Base-by-base conservation (phyloP, 2,888 invertebrate genomes). In the Lucinisca nassula region DNA sequence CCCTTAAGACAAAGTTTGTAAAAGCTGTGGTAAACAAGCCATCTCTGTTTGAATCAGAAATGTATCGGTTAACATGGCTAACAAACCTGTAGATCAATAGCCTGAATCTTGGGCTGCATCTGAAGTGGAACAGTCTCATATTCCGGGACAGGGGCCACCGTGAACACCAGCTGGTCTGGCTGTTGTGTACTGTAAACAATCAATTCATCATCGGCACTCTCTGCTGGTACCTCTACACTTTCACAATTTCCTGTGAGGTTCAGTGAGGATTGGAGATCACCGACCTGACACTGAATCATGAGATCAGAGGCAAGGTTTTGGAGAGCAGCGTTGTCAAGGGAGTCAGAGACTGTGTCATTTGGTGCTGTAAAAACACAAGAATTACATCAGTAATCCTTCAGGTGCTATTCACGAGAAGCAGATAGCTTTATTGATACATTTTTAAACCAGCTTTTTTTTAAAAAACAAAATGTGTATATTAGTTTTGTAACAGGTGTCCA, bases 211-310 rank as follows among this genome's bases (percentile, higher is more conserved):
- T 45, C 58, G 0, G 83, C 21, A 30, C 84, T 82, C 0, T 35
- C 30, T 21, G 85, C 74, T 0, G 88, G 81, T 27, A 89, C 73
- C 17, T 24, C 17, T 0, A 89, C 85, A 30, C 76, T 55, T n/a
- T 85, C 75, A 58, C 88, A 89, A 4, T 40, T 55, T 30, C 88
- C 85, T 0, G 84, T 79, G 38, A 84, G 37, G 79, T 89, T 89
- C 24, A 89, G 78, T 6, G 79, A 72, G 6, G 32, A 12, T 3
- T 77, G 73, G 0, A 84, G 35, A 37, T 85, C 40, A 6, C 88
- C 82, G 37, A 85, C 89, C 84, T 92, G 92, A 74, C 90, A 91
- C 27, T 88, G 86, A 35, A 90, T 90, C 14, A 92, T 87, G 12
- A 92, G 76, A 1, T 79, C 76, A 0, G 85, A 37, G n/a, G 89